Conservation (phyloP, 2,113 vertebrate genomes). For the Polypterus senegalus region DNA sequence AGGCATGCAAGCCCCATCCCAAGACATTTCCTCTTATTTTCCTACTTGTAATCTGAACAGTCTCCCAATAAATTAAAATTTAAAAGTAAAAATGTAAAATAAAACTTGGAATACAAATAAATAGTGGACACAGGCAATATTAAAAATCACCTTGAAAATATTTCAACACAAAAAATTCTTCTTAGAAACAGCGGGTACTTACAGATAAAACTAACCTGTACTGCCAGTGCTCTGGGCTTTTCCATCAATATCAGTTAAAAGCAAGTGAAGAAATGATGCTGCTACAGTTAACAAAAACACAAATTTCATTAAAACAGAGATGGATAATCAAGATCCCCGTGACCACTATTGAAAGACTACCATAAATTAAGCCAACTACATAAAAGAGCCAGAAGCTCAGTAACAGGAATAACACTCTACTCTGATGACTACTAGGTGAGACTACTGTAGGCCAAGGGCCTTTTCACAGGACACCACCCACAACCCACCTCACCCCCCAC, state of each 20-base stretch:
- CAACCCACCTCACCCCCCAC: too few relatives aligned
- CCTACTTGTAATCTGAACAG: slow-evolving; percentile 6
- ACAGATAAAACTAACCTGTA: slow-evolving; percentile 92
- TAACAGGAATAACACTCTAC: too few relatives aligned
- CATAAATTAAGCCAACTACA: too few relatives aligned
- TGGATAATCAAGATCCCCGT: slow-evolving; percentile 17
- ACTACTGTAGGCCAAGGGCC: too few relatives aligned
- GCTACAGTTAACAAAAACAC: slow-evolving; percentile 88
- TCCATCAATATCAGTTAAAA: slow-evolving; percentile 85
- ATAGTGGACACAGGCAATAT: slow-evolving; percentile 4
- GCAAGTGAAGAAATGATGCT: slow-evolving; percentile 74
- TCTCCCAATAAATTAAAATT: slow-evolving; percentile 6
- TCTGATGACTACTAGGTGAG: too few relatives aligned
- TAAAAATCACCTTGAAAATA: slow-evolving; percentile 14
- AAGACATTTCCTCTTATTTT: slow-evolving; percentile 3
- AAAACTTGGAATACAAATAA: slow-evolving; percentile 3
- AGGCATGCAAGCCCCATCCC: neutral
- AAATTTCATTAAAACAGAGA: slow-evolving; percentile 67
- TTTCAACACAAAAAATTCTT: slow-evolving; percentile 15
- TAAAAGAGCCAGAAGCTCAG: too few relatives aligned
- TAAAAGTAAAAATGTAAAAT: slow-evolving; percentile 4
- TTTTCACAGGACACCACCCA: too few relatives aligned
- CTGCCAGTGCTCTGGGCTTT: slow-evolving; percentile 79
- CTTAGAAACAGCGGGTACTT: slow-evolving; percentile 78
- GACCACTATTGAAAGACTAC: too few relatives aligned